Conservation (phyloP, 2,113 vertebrate species). For the Malurus melanocephalus region DNA sequence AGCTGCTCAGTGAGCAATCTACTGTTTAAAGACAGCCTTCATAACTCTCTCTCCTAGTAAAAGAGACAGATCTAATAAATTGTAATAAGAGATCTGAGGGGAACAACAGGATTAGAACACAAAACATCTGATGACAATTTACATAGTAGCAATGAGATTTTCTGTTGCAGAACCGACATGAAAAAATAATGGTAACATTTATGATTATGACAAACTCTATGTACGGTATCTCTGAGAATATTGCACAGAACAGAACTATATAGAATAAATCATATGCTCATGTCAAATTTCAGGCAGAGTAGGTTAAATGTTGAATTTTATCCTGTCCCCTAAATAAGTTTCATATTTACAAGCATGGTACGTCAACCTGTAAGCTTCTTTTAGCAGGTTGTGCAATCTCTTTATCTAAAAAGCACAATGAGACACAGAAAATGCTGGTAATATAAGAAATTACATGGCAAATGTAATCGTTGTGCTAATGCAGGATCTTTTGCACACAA, state of each 20-base stretch:
- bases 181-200: constrained; percentile 14
- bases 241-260: neutral
- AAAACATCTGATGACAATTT: constrained; percentile 15
- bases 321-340: neutral
- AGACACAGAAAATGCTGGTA: neutral
- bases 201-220: constrained; percentile 12
- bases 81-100: neutral
- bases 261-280: neutral
- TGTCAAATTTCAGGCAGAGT: neutral
- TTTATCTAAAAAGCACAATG: neutral
- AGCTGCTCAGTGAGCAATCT: neutral
- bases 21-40: neutral
- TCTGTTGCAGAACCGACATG: neutral
- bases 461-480: neutral
- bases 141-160: neutral
- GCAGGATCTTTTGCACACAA: neutral
- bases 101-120: neutral
- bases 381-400: neutral
- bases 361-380: neutral
- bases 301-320: neutral
- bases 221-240: neutral
- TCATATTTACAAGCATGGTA: neutral
- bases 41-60: neutral
- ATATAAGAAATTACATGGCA: neutral
- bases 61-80: neutral